Conservation (phyloP, 2,797 vertebrate genomes). For the Tokudaia muenninki region DNA sequence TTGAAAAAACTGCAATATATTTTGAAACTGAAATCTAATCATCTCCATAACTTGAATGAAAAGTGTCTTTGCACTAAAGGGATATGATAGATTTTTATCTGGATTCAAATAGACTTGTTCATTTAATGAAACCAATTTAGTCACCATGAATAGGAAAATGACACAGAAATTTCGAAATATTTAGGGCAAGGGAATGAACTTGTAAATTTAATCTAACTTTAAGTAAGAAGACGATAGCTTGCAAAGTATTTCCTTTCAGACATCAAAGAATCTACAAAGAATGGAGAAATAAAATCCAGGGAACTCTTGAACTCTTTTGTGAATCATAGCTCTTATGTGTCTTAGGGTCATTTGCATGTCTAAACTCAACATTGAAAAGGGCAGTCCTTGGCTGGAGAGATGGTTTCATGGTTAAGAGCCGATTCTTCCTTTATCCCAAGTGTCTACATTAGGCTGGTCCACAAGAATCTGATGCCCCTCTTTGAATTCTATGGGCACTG, state of each 20-base stretch:
- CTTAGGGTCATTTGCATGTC: background rate
- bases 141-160: background rate
- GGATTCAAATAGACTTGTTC: background rate
- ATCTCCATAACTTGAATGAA: slow-evolving; percentile 22
- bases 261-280: background rate
- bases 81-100: slow-evolving; percentile 42
- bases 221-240: background rate
- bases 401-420: background rate
- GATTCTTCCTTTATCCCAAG: background rate
- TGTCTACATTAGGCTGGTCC: too few relatives aligned
- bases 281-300: background rate
- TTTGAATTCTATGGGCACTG: background rate
- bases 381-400: background rate
- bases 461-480: background rate
- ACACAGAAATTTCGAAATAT: slow-evolving; percentile 37
- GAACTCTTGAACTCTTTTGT: background rate
- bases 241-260: background rate
- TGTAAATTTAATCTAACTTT: slow-evolving; percentile 54
- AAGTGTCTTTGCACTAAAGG: slow-evolving; percentile 11
- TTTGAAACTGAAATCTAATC: slow-evolving; percentile 17
- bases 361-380: background rate
- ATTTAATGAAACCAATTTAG: slow-evolving; percentile 50
- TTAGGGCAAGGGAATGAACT: background rate
- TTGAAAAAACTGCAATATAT: background rate
- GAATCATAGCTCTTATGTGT: background rate